Percentiles rank a stretch among this genome's conserved stretches.
These are phyloP conservation scores for Setophaga coronata DNA, from an alignment of 2,113 vertebrate species.

Conservation along the genomic window DNA sequence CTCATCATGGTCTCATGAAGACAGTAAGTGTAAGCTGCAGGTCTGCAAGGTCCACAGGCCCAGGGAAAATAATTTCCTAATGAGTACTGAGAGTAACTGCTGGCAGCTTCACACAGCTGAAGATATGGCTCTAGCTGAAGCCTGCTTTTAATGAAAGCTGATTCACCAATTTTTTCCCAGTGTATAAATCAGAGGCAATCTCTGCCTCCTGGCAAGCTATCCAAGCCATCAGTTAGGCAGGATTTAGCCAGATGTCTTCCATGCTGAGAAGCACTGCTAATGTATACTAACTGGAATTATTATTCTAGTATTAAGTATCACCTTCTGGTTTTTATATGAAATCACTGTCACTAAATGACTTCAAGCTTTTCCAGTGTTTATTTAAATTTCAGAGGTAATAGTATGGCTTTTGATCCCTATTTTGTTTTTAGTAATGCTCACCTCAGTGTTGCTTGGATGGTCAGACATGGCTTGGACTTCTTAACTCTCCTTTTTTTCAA, in stretches of 20 bases:
- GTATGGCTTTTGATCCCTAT: neutral
- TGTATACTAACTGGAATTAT: neutral
- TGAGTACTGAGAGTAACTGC: neutral
- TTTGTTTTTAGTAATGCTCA: neutral
- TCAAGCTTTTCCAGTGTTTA: neutral
- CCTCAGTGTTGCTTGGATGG: neutral
- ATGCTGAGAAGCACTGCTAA: neutral
- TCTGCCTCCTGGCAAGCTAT: conserved; percentile 1
- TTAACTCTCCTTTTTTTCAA: neutral
- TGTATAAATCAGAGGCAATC: neutral
- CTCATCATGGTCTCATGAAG: neutral
- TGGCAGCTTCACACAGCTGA: neutral
- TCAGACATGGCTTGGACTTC: neutral
- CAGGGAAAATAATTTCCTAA: neutral
- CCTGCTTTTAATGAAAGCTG: neutral
- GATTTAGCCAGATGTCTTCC: neutral
- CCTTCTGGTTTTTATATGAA: neutral
- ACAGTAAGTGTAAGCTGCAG: neutral
- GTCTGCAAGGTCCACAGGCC: neutral
- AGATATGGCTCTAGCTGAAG: neutral
- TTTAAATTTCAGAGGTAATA: neutral
- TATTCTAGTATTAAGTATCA: neutral
- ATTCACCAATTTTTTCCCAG: neutral
- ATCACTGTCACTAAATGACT: neutral
- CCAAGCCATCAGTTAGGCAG: neutral